These are phyloP conservation scores for Strix occidentalis DNA, from an alignment of 2,797 vertebrate species.

Conservation along the genomic window DNA sequence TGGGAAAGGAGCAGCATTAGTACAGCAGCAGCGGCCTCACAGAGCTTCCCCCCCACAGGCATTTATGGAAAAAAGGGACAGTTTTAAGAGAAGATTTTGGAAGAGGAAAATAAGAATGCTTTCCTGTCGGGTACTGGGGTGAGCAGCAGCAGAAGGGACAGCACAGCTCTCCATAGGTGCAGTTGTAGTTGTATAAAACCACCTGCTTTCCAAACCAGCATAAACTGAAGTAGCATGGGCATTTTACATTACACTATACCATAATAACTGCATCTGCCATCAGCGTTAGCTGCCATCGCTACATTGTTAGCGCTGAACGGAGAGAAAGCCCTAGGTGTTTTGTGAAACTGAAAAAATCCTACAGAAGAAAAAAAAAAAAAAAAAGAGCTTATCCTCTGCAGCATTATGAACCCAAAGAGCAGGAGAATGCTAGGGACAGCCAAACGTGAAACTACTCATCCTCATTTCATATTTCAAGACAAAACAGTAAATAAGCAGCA, in stretches of 20 bases:
- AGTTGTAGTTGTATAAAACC: neutral
- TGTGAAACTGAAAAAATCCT: neutral
- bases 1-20: neutral
- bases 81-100: neutral
- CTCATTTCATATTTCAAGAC: neutral
- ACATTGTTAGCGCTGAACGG: neutral
- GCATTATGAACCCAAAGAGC: neutral
- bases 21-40: neutral
- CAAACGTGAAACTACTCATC: neutral
- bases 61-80: neutral
- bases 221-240: neutral
- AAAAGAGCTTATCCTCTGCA: neutral
- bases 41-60: neutral
- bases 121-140: neutral
- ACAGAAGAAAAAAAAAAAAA: accelerated
- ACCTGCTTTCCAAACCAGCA: neutral
- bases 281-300: neutral
- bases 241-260: neutral
- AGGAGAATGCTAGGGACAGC: neutral
- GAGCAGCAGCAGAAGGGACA: neutral
- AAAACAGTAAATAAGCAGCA: neutral
- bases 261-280: accelerated
- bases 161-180: neutral
- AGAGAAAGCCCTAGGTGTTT: neutral
- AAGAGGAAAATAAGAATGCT: accelerated